Evolutionary conservation across 2,888 invertebrate species (phyloP), one percentile per base, ranked within the genome.

Genomic region (Osmoderma eremita): DNA sequence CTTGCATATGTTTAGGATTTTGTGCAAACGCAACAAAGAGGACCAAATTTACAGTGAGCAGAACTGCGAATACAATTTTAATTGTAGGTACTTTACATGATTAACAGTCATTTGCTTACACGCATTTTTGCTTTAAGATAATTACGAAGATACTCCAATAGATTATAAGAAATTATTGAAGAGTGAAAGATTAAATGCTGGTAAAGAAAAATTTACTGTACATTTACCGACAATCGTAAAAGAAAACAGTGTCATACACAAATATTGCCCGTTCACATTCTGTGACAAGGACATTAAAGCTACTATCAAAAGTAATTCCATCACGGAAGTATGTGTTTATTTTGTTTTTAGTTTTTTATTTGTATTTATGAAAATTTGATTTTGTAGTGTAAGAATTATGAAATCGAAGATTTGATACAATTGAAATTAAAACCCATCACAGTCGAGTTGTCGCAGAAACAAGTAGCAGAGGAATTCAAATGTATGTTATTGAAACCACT

Each of bases 1-100:
- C 74, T 85, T 90, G 64, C 87, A 88, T 71, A 85, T 90, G n/a
- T 88, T 90, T 73, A 85, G 86, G 76, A 82, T 88, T 51, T 75
- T 71, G 45, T 65, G 61, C 48, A 64, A 62, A 17, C 45, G 49
- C 8, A 36, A 50, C 12, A 64, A 68, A 36, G 68, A 68, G 61
- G 48, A 67, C 38, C 56, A 51, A 24, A 63, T 56, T 20, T 64
- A 65, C 48, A 68, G 66, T 45, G 70, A 70, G n/a, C 61, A 58
- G 20, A 71, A 71, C 49, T 72, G 20, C 69, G 73, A 78, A 58
- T 77, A 77, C 61, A 75, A 69, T 66, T 78, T 78, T 72, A 75
- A 77, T 66, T 78, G 80, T 80, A 76, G 76, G 78, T 77, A 5
- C 30, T 30, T 24, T 4, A 4, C 5, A 24, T 4, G 5, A 24